Evolutionary conservation across 2,888 invertebrate species (phyloP).

Genomic region (Fissipunctia ypsillon): DNA sequence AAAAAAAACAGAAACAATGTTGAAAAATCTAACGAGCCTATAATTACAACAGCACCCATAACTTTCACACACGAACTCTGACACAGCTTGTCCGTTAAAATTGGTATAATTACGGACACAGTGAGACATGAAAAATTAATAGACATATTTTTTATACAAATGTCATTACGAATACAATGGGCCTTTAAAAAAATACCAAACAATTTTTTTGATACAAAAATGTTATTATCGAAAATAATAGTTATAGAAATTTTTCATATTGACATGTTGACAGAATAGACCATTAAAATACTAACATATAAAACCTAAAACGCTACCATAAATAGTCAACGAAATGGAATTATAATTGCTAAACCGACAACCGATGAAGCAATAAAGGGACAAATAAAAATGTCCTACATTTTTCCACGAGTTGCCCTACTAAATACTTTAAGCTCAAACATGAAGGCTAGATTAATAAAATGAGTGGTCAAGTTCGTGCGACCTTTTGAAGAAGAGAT

Average conservation of each 20-base stretch:
- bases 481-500: constrained; percentile 20
- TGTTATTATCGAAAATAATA: not conserved
- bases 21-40: not conserved
- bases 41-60: not conserved
- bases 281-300: not conserved
- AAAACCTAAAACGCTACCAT: not conserved
- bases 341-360: constrained; percentile 1
- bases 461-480: constrained; percentile 10
- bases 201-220: not conserved
- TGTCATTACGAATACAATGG: not conserved
- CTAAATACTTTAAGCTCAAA: constrained; percentile 15
- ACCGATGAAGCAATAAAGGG: not conserved
- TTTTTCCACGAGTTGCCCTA: not conserved
- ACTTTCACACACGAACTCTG: too few species aligned
- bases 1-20: not conserved
- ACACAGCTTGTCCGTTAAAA: not conserved
- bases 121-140: not conserved
- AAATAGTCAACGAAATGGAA: constrained; percentile 11
- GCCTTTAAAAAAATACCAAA: not conserved
- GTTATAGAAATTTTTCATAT: not conserved
- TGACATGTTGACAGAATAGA: not conserved
- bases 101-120: not conserved
- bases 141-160: not conserved
- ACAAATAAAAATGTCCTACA: constrained; percentile 15
- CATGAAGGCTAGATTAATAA: constrained; percentile 21